Base-by-base conservation (phyloP, 2,888 invertebrate species). In the Iphiclides podalirius region DNA sequence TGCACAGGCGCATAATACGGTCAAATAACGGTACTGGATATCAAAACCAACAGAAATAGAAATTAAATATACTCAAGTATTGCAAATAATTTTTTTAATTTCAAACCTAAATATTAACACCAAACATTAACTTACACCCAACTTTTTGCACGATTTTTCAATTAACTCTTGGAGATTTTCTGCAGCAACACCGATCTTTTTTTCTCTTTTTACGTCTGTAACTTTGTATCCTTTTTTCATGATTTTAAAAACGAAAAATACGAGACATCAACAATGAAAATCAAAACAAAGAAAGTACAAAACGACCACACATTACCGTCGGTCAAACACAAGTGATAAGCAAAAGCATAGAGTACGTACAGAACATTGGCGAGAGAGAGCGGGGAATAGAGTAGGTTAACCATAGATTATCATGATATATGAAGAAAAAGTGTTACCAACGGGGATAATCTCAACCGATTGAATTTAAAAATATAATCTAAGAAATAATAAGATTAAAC, bases 191-290 rank as follows among this genome's bases (percentile, higher is more conserved):
- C 94, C 94, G 58, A 94, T 91, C 76, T 93, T 92, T 58, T 92
- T 90, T 57, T 90, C 91, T 52, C 94, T 84, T 58, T 90, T 90
- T 1, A 92, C 91, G 69, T 94, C 92, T 1, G 94, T 93, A 33
- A 94, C 92, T 88, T 94, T 94, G 66, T 92, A 94, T 16, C 94
- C 94, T 72, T 90, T 92, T 66, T 92, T 83, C 86, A 90, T 83
- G 59, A 34, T 62, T 52, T 15, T 35, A 37, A 26, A 45, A 36
- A 37, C 23, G 26, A 16, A 44, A 43, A 50, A 34, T 23, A 39
- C 16, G 9, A 23, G 3, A 33, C 26, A 9, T 35, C 49, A 36
- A 43, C 36, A 49, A 49, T 43, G 44, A 44, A n/a, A n/a, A n/a
- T n/a, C n/a, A n/a, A 35, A 39, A 51, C 52, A 54, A 54, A 54